Evolutionary conservation across 2,888 invertebrate species (phyloP).

Genomic region (Dexiosoma caninum): DNA sequence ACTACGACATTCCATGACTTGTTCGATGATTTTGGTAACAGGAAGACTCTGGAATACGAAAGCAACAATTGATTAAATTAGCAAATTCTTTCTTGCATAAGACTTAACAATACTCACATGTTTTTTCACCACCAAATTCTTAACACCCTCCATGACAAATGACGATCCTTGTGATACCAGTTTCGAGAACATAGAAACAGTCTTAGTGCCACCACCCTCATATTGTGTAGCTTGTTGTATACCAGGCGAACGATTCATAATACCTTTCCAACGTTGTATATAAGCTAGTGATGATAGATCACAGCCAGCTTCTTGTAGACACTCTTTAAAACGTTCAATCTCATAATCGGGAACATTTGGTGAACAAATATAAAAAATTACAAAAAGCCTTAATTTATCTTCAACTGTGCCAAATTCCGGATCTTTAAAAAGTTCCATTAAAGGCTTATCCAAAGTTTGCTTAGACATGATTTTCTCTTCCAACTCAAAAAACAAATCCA

Average conservation of each 20-base stretch:
- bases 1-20: conserved; percentile 89
- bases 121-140: conserved; percentile 98
- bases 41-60: conserved; percentile 90
- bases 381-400: conserved; percentile 94
- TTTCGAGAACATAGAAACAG: conserved; percentile 98
- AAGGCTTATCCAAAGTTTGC: conserved; percentile 87
- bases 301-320: conserved; percentile 88
- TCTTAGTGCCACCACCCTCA: conserved; percentile 96
- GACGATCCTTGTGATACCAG: conserved; percentile 97
- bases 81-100: too few relatives aligned
- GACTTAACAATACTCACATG: conserved; percentile 90
- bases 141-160: conserved; percentile 99
- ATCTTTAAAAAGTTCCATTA: conserved; percentile 93
- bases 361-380: conserved; percentile 94
- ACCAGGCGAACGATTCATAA: conserved; percentile 74
- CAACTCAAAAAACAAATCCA: conserved; percentile 97
- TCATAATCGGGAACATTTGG: conserved; percentile 89
- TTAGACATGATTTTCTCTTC: conserved; percentile 99
- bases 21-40: conserved; percentile 94
- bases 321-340: conserved; percentile 89
- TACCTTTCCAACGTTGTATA: conserved; percentile 91
- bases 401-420: conserved; percentile 91
- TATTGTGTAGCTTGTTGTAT: conserved; percentile 85
- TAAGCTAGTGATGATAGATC: conserved; percentile 92
- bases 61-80: too few relatives aligned